These are phyloP conservation scores for Trichonephila clavata DNA, from an alignment of 1,140 invertebrate species.

Conservation along the genomic window DNA sequence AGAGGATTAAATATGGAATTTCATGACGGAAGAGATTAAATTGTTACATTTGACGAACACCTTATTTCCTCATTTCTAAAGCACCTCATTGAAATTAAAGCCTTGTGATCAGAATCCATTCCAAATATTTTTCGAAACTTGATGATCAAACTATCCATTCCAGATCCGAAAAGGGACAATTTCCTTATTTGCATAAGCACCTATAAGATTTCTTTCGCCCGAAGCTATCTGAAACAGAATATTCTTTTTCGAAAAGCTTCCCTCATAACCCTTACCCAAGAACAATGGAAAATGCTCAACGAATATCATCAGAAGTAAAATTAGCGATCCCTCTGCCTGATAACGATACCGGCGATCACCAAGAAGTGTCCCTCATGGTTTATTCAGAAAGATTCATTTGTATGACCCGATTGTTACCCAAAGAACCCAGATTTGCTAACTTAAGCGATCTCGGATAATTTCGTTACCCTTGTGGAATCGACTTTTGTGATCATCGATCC, in stretches of 20 bases:
- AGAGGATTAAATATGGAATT: no score
- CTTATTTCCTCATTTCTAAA: no score
- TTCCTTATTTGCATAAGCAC: background rate
- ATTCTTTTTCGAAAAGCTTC: background rate
- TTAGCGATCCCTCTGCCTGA: constrained; percentile 29
- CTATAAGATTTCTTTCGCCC: constrained; percentile 30
- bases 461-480: constrained; percentile 20
- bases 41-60: no score
- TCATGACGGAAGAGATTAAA: no score
- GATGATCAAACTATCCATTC: background rate
- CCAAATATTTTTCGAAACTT: background rate
- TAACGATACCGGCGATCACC: constrained; percentile 11
- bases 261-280: background rate
- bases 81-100: no score
- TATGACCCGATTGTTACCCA: constrained; percentile 29
- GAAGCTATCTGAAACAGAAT: background rate
- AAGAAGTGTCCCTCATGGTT: constrained; percentile 39
- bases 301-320: constrained; percentile 55
- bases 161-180: background rate
- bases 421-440: constrained; percentile 26
- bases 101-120: no score
- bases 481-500: background rate
- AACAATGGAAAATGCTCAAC: background rate
- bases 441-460: constrained; percentile 11
- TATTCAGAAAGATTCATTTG: constrained; percentile 40